Evolutionary conservation across 1,140 invertebrate species (phyloP), one percentile per base, ranked within the genome.

Genomic region (Lutraria rhynchaena): DNA sequence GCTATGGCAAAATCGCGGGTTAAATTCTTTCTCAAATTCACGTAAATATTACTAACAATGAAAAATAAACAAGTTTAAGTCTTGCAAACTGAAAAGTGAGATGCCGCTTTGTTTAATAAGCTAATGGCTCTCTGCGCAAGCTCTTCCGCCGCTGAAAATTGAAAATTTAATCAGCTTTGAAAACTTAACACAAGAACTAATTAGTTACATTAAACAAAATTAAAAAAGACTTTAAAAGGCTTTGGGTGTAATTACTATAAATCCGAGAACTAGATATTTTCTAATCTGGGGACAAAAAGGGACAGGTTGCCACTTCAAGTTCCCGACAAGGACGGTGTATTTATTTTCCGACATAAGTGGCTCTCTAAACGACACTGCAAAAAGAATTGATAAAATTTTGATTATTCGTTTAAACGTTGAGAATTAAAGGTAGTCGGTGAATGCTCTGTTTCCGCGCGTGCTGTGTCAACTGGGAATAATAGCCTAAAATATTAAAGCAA

Each of bases 41-140:
- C 49, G 27, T 44, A 53, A 61, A 65, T 77, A 55, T 41, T 7
- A 55, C 37, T 51, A 24, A 22, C 44, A n/a, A 7, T 37, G 75
- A 55, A 67, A 77, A 67, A 77, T 77, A 77, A 77, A 77, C 63
- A 77, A 46, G 13, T 67, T 77, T 13, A 67, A 65, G 29, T 22
- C 60, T 24, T 27, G 51, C 24, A 29, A 11, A 17, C 46, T 51
- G n/a, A 67, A 15, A 15, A 44, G 33, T 55, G 46, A 17, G 13
- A 33, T 22, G 2, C 22, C 46, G 22, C 29, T 63, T 76, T 76
- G 51, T 58, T 35, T 49, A 37, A 61, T 55, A 51, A 75, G 51
- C 24, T 58, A 76, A 46, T 63, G 63, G 11, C 15, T 27, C 27
- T 11, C 15, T 4, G 49, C 22, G 69, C 15, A 9, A 31, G 31